Evolutionary conservation across 2,797 vertebrate genomes (phyloP).

Genomic region (Vireo griseus): DNA sequence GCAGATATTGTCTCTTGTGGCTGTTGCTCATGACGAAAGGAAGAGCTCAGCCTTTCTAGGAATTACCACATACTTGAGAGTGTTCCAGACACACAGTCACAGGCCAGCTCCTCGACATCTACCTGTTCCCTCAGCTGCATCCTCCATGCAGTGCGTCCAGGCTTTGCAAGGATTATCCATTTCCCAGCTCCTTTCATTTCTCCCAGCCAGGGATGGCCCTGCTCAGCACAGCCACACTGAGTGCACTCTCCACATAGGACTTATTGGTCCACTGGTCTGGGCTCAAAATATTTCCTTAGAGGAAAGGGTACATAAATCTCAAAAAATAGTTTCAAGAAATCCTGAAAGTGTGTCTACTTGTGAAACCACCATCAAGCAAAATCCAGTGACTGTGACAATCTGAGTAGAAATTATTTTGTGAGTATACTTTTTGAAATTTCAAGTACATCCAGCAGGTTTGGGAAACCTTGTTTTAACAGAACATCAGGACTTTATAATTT

Average conservation of each 20-base stretch:
- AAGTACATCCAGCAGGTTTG: neutral
- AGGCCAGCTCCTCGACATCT: neutral
- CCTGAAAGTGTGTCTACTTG: neutral
- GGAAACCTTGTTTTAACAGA: neutral
- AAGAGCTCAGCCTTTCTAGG: conserved; percentile 29
- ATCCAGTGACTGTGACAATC: neutral
- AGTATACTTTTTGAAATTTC: neutral
- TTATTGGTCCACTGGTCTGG: fast-evolving
- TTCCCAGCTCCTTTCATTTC: neutral
- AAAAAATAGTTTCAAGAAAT: neutral
- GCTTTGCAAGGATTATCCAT: neutral
- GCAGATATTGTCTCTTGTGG: neutral
- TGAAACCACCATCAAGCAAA: neutral
- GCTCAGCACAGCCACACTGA: neutral
- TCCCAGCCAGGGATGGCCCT: neutral
- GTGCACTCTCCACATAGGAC: fast-evolving
- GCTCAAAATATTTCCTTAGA: neutral
- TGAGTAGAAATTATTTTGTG: neutral
- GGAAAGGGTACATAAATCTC: neutral
- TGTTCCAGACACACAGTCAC: neutral
- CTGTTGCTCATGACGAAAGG: neutral
- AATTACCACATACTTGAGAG: neutral
- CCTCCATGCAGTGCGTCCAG: neutral
- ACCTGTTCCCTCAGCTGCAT: neutral
- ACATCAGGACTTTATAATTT: neutral